Percentiles rank a stretch among this genome's conserved stretches.
Conservation (phyloP, 2,113 vertebrate species). For the Rhipidura dahli region DNA sequence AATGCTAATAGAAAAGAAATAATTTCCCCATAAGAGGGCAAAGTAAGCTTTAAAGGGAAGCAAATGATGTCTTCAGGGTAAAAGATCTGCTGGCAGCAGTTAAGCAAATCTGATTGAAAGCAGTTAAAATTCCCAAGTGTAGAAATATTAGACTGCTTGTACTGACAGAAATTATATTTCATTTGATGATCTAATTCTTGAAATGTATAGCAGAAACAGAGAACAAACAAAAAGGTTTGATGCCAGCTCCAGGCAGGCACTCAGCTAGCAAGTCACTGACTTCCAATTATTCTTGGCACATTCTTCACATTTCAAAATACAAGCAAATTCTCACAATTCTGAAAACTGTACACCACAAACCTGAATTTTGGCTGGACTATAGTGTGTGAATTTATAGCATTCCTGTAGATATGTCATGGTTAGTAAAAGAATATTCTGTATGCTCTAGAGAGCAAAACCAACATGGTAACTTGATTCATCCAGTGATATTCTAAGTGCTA, state of each 20-base stretch:
- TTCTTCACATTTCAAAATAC: background rate
- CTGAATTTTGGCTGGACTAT: background rate
- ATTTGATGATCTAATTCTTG: conserved; percentile 20
- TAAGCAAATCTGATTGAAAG: conserved; percentile 9
- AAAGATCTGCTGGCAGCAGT: background rate
- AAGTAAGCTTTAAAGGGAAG: background rate
- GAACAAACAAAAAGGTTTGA: background rate
- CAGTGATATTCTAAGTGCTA: background rate
- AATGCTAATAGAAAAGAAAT: background rate
- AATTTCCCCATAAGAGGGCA: background rate
- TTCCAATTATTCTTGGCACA: background rate
- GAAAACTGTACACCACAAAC: background rate
- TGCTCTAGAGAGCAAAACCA: background rate
- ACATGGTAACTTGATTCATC: background rate
- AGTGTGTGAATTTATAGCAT: background rate
- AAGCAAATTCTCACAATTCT: background rate
- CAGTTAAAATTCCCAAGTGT: background rate
- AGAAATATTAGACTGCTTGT: conserved; percentile 10
- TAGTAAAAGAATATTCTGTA: background rate
- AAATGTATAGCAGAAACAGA: background rate
- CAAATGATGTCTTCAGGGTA: background rate
- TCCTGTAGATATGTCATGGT: background rate
- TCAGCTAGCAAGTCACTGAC: background rate
- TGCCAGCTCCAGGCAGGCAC: background rate
- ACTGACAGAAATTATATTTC: conserved; percentile 1